A percentile compares a stretch with the other conserved stretches of the same genome.
These are phyloP conservation scores for Amphimedon queenslandica DNA, from an alignment of 37 sponge, comb jelly and placozoan genomes.

Conservation along the genomic window DNA sequence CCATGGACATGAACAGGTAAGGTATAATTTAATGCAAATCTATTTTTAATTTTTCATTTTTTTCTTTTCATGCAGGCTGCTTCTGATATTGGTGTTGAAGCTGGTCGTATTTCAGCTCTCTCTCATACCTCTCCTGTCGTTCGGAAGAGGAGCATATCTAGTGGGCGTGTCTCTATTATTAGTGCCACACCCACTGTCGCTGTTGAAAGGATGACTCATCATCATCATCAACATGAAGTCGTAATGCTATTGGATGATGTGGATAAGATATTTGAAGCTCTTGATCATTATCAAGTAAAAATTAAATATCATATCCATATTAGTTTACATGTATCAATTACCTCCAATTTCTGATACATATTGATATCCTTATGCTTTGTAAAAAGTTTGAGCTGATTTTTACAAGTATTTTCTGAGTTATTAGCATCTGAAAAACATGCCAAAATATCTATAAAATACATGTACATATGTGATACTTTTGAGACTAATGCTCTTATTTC, in stretches of 20 bases:
- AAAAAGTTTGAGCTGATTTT: too few species aligned
- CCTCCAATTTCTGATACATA: too few species aligned
- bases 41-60: not conserved
- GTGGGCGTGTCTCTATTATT: not conserved
- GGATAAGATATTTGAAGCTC: constrained; percentile 42
- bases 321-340: too few species aligned
- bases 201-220: too few species aligned
- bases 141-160: not conserved
- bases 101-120: constrained; percentile 1
- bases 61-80: not conserved
- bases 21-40: not conserved
- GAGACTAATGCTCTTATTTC: too few species aligned
- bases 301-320: too few species aligned
- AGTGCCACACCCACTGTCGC: not conserved
- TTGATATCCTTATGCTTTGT: too few species aligned
- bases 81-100: not conserved
- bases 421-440: too few species aligned
- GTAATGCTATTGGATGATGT: constrained; percentile 38
- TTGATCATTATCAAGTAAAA: constrained; percentile 59
- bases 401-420: too few species aligned
- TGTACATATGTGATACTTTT: not conserved
- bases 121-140: not conserved
- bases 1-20: not conserved
- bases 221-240: not conserved
- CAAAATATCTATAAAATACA: too few species aligned